Conservation (phyloP, 1,140 invertebrate genomes). For the Drosophila mayri region DNA sequence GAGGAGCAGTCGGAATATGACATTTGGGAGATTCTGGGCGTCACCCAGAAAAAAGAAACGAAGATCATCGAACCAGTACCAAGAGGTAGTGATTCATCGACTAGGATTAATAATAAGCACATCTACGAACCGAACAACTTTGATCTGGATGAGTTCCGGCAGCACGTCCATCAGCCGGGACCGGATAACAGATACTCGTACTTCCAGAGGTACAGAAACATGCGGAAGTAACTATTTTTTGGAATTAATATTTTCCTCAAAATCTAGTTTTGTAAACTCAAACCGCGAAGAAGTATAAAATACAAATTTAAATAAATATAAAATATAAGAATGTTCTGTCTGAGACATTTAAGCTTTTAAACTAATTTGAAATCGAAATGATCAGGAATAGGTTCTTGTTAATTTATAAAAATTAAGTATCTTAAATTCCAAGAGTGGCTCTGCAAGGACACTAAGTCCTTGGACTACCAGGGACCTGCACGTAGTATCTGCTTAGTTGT, state of each 20-base stretch:
- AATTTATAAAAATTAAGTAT: neutral
- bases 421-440: neutral
- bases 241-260: neutral
- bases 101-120: neutral
- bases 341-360: neutral
- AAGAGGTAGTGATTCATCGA: neutral
- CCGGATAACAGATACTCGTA: slow-evolving; percentile 48
- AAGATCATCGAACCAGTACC: too few relatives aligned
- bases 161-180: slow-evolving; percentile 40
- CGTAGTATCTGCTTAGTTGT: slow-evolving; percentile 25
- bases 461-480: slow-evolving; percentile 40
- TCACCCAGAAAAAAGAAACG: neutral
- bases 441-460: slow-evolving; percentile 42
- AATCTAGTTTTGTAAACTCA: neutral
- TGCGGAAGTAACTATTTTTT: neutral
- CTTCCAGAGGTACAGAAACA: slow-evolving; percentile 5
- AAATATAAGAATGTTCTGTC: neutral
- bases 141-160: slow-evolving; percentile 37
- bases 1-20: slow-evolving; percentile 26
- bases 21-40: slow-evolving; percentile 27
- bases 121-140: slow-evolving; percentile 50
- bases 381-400: neutral
- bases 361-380: neutral
- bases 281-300: neutral
- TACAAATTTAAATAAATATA: neutral